Base-by-base conservation (phyloP, 2,888 invertebrate genomes). In the Oscheius onirici region DNA sequence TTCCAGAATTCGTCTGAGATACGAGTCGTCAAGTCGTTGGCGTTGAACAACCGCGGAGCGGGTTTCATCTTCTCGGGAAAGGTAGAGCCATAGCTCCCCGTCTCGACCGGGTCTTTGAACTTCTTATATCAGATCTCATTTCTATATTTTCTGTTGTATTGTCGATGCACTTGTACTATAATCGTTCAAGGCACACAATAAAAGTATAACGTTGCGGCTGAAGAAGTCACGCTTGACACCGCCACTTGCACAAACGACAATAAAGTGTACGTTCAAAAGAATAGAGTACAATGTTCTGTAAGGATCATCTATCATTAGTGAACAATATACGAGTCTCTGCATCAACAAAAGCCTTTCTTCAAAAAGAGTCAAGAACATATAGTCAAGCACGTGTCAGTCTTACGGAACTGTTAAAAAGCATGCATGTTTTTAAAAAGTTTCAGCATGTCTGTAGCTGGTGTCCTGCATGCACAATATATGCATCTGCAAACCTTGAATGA, bases 31-130 rank as follows among this genome's bases (percentile, higher is more conserved):
- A 69, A 69, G 24, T 49, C 58, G 22, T 57, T 58, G 24, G 69
- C 69, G 15, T 17, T 69, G 24, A 69, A 69, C 60, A 69, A 69
- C 51, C 34, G 51, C 17, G 69, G 69, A 15, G 58, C 69, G 58
- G 69, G 69, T 57, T 69, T 69, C 28, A 22, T 57, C 60, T 58
- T 69, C 60, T 44, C 60, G 58, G 69, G 69, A 69, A 69, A 69
- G 69, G 69, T 69, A 69, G 52, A 66, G 49, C 63, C 63, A 26
- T 63, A 46, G 46, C 34, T 20, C 20, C 46, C 63, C 17, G 44
- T 63, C 46, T 46, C 63, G n/a, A 26, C 49, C 63, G 63, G 63
- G 63, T 63, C 46, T 41, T 24, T 41, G 34, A 34, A 22, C 49
- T 63, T 63, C 46, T 46, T 63, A n/a, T n/a, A 63, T 63, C 63